Evolutionary conservation across 1,140 invertebrate species (phyloP).

Genomic region (Pomacea maculata): DNA sequence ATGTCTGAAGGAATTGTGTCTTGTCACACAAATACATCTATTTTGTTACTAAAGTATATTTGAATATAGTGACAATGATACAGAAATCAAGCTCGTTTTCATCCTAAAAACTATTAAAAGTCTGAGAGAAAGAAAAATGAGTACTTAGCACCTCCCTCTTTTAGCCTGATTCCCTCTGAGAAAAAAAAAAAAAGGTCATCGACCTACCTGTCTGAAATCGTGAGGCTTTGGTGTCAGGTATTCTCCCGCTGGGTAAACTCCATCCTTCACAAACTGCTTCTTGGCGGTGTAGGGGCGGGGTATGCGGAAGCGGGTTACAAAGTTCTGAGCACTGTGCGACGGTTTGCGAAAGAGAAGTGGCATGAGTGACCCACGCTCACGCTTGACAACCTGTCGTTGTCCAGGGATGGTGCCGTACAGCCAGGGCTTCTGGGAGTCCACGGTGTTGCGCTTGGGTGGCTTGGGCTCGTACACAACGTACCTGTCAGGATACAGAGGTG

Average conservation of each 20-base stretch:
- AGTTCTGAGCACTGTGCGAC: slow-evolving; percentile 12
- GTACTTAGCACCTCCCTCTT: neutral
- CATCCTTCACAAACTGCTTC: slow-evolving; percentile 52
- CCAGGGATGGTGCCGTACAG: slow-evolving; percentile 55
- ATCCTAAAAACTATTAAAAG: too few species aligned
- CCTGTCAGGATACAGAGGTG: slow-evolving; percentile 9
- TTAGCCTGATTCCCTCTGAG: neutral
- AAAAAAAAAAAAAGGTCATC: too few species aligned
- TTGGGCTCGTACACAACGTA: slow-evolving; percentile 55
- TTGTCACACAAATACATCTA: too few species aligned
- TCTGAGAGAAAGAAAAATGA: neutral
- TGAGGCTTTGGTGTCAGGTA: slow-evolving; percentile 54
- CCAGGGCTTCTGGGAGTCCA: slow-evolving; percentile 60
- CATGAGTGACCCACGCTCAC: slow-evolving; percentile 36
- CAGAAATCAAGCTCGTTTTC: too few species aligned
- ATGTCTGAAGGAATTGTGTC: too few species aligned
- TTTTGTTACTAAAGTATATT: too few species aligned
- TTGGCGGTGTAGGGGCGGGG: slow-evolving; percentile 58
- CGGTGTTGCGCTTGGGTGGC: slow-evolving; percentile 58
- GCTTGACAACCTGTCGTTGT: slow-evolving; percentile 41
- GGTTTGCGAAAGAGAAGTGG: slow-evolving; percentile 37
- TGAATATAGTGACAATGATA: too few species aligned
- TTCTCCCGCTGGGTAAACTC: slow-evolving; percentile 45
- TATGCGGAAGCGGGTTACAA: slow-evolving; percentile 51
- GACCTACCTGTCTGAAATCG: slow-evolving; percentile 59